Base-by-base conservation (phyloP, 23 tunicate species). In the Trididemnum miniatum region DNA sequence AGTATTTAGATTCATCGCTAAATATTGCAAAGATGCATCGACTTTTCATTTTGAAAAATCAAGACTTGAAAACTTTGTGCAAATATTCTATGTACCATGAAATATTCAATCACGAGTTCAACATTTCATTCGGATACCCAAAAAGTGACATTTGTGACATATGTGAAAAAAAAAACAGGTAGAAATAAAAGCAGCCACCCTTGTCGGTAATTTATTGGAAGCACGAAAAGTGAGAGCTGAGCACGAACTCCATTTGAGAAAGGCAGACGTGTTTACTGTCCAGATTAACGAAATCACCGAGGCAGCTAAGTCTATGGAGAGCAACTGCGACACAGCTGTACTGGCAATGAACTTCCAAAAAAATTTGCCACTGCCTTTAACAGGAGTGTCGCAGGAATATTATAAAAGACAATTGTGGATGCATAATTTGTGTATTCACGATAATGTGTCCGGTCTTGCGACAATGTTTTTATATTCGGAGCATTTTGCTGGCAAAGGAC, bases 51-150 rank as follows among this genome's bases (percentile, higher is more conserved):
- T 2, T 2, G 9, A 34, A 73, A 73, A 38, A 38, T 39, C 5
- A 26, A 2, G 79, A 73, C 15, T 24, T 37, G 38, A 2, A 20
- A 7, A 39, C 57, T 1, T 2, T 5, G 31, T 37, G 25, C 57
- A 73, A 39, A 15, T 69, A 69, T 33, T 31, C n/a, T 7, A 7
- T 69, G n/a, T 28, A 69, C n/a, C 37, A 31, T 2, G n/a, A 69
- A 7, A 69, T 69, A 28, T 69, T 69, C 38, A 73, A 39, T 73
- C 3, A 37, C 29, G 79, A 73, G 38, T 73, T 73, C 25, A 73
- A 73, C 29, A 73, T 39, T n/a, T 73, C 79, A 7, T 73, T 73
- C 38, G 79, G 79, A 20, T 73, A 37, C 25, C 79, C 79, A 9
- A 20, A 59, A 37, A 73, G 59, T 15, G 59, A 39, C 24, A 34